A percentile compares a stretch with the other conserved stretches of the same genome.
Conservation (phyloP, 2,888 invertebrate genomes). For the Stratiomys singularior region DNA sequence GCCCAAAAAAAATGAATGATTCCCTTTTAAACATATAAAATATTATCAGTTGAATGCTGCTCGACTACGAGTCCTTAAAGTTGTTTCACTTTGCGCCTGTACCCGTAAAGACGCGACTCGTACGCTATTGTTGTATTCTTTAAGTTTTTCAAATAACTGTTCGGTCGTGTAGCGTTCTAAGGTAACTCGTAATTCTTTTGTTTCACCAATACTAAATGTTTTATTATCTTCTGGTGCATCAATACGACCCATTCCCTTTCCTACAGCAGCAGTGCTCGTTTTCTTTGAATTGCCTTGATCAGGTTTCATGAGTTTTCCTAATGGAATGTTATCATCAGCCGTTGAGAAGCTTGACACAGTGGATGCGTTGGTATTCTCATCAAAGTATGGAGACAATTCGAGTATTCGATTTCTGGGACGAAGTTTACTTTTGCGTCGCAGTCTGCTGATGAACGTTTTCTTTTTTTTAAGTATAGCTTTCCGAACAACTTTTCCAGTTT, state of each 20-base stretch:
- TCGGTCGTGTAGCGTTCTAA: constrained; percentile 22
- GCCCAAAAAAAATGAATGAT: too few species aligned
- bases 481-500: too few species aligned
- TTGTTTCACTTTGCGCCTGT: neutral
- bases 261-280: too few species aligned
- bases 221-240: too few species aligned
- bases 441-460: neutral
- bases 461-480: neutral
- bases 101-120: too few species aligned
- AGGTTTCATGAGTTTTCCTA: neutral
- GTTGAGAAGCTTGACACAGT: neutral
- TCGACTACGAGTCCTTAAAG: constrained; percentile 8
- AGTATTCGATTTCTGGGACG: neutral
- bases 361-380: constrained; percentile 30
- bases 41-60: neutral
- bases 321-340: constrained; percentile 29
- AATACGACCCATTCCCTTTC: too few species aligned
- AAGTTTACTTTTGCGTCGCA: neutral
- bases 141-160: neutral
- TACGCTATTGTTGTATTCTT: neutral
- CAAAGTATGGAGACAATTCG: neutral
- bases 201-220: neutral
- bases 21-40: too few species aligned
- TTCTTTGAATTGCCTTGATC: too few species aligned
- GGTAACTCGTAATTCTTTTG: constrained; percentile 12